Evolutionary conservation across 2,113 vertebrate species (phyloP).

Genomic region (Electrona antarctica): DNA sequence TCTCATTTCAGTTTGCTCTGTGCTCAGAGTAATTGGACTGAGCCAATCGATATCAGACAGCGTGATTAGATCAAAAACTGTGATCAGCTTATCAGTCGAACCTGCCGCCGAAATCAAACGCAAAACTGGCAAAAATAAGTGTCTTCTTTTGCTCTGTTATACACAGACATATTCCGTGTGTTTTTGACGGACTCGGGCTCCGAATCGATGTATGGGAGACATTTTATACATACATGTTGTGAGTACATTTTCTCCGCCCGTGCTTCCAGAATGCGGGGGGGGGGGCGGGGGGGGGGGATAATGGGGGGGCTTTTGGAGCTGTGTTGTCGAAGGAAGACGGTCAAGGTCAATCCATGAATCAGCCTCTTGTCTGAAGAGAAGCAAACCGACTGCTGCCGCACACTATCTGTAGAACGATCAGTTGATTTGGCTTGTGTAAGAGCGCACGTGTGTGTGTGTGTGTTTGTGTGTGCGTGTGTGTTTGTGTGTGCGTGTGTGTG

Average conservation of each 20-base stretch:
- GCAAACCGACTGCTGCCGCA: slow-evolving; percentile 52
- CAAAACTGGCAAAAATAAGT: not conserved
- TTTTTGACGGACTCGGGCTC: too few species aligned
- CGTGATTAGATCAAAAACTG: slow-evolving; percentile 33
- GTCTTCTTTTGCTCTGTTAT: too few species aligned
- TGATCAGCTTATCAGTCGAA: slow-evolving; percentile 42
- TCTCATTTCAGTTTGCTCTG: slow-evolving; percentile 45
- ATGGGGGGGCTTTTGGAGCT: slow-evolving; percentile 31
- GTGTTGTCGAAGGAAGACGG: slow-evolving; percentile 50
- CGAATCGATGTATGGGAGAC: too few species aligned
- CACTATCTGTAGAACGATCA: slow-evolving; percentile 63
- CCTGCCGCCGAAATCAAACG: slow-evolving; percentile 2
- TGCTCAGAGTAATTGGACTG: slow-evolving; percentile 46
- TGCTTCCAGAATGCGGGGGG: slow-evolving; percentile 10
- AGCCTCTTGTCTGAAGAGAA: slow-evolving; percentile 63
- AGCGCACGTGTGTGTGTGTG: slow-evolving; percentile 12
- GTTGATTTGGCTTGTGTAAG: slow-evolving; percentile 22
- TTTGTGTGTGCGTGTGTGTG: slow-evolving; percentile 3
- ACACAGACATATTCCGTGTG: too few species aligned
- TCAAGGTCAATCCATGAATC: slow-evolving; percentile 73
- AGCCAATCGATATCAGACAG: slow-evolving; percentile 16
- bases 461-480: slow-evolving; percentile 14
- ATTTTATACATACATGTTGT: slow-evolving; percentile 1
- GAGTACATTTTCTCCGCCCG: slow-evolving; percentile 30
- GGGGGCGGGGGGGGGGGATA: not conserved